phyloP scores from a whole-genome alignment of 2,113 vertebrate genomes.

The Salvelinus alpinus region DNA sequence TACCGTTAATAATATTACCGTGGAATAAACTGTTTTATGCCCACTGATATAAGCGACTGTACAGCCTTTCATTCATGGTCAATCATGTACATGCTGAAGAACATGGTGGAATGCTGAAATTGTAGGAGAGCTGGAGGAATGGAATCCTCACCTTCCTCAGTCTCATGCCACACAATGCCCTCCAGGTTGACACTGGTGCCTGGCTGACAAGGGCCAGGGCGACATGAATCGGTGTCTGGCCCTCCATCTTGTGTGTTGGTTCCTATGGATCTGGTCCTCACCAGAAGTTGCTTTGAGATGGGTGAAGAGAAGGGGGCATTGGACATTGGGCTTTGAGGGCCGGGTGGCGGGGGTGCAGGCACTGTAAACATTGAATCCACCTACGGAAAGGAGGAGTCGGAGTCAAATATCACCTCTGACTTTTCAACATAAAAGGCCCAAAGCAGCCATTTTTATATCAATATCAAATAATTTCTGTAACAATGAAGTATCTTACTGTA shows the following conservation, averaged over 20 bases:
- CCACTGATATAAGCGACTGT: background rate
- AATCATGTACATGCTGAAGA: background rate
- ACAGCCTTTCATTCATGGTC: background rate
- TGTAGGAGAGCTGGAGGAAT: background rate
- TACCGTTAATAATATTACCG: background rate
- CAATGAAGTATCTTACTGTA: no score
- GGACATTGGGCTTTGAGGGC: constrained; percentile 82
- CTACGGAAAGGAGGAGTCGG: constrained; percentile 69
- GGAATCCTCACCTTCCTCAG: constrained; percentile 87
- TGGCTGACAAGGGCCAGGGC: constrained; percentile 90
- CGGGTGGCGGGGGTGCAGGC: constrained; percentile 83
- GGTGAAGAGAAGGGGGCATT: constrained; percentile 84
- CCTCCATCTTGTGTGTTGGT: constrained; percentile 89
- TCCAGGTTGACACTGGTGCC: constrained; percentile 97
- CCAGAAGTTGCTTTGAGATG: constrained; percentile 85
- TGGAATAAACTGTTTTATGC: background rate
- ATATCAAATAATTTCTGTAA: no score
- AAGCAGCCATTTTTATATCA: no score
- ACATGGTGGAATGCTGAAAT: background rate
- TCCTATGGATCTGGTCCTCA: constrained; percentile 90
- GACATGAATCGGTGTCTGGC: constrained; percentile 83
- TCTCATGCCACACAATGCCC: constrained; percentile 98
- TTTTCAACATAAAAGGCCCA: no score
- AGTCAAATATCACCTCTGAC: background rate
- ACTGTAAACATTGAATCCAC: constrained; percentile 92